Conservation (phyloP, 2,113 vertebrate genomes). For the Sorex araneus region DNA sequence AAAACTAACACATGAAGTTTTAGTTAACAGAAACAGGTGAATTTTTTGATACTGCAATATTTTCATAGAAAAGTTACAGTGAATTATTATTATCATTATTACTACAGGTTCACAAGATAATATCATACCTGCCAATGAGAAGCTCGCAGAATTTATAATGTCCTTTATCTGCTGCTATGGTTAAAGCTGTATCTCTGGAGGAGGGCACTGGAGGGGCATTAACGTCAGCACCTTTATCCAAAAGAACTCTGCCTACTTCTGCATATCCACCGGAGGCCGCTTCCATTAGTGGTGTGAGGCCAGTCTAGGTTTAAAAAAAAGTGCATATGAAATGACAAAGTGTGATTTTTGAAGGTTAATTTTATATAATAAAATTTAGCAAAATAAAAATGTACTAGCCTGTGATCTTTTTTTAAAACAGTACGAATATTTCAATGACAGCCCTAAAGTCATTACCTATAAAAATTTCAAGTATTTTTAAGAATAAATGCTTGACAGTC, state of each 20-base stretch:
- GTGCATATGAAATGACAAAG: not conserved
- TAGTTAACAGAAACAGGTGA: not conserved
- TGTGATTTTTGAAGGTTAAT: not conserved
- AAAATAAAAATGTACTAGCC: not conserved
- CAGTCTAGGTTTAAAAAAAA: slow-evolving; percentile 91
- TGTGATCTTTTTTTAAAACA: slow-evolving; percentile 16
- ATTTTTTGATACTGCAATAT: not conserved
- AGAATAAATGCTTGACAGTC: not conserved
- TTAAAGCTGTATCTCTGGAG: slow-evolving; percentile 98
- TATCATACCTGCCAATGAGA: slow-evolving; percentile 96
- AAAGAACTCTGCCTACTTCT: slow-evolving; percentile 97
- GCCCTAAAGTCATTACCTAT: slow-evolving; percentile 4
- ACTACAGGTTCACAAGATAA: not conserved
- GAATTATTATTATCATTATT: not conserved
- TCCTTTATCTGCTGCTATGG: slow-evolving; percentile 99
- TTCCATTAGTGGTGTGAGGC: slow-evolving; percentile 98
- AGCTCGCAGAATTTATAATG: slow-evolving; percentile 99
- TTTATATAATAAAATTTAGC: not conserved
- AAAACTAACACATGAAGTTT: not conserved
- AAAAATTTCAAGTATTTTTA: slow-evolving; percentile 21
- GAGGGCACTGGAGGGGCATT: slow-evolving; percentile 99
- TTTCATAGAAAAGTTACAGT: not conserved
- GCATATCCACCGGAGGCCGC: slow-evolving; percentile 99
- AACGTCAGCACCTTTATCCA: slow-evolving; percentile 99
- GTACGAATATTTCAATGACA: not conserved